A percentile compares a stretch with the other conserved stretches of the same genome.
Evolutionary conservation across 2,888 invertebrate species (phyloP).

Genomic region (Meteorus cinctellus): DNA sequence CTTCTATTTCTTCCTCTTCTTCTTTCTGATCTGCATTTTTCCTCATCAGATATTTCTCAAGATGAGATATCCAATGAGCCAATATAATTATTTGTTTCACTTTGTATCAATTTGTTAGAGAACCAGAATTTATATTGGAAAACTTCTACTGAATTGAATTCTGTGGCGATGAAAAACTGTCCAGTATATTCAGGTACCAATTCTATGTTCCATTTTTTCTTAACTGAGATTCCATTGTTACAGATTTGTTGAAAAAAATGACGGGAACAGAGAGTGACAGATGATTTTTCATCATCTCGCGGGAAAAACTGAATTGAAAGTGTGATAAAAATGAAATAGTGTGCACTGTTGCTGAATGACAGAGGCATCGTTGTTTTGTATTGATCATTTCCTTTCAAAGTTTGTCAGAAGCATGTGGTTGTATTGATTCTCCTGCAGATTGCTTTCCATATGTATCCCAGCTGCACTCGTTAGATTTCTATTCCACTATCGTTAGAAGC

Average conservation of each 20-base stretch:
- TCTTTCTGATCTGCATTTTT: not conserved
- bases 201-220: not conserved
- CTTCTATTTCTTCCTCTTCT: not conserved
- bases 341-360: not conserved
- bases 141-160: not conserved
- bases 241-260: not conserved
- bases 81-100: not conserved
- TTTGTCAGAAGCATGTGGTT: not conserved
- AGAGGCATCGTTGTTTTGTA: constrained; percentile 29
- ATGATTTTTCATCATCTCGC: not conserved
- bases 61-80: not conserved
- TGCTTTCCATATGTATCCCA: constrained; percentile 34
- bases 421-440: constrained; percentile 26
- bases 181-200: not conserved
- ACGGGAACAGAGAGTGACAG: not conserved
- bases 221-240: not conserved
- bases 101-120: not conserved
- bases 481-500: constrained; percentile 4
- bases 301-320: not conserved
- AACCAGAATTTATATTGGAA: not conserved
- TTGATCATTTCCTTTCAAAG: not conserved
- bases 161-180: not conserved
- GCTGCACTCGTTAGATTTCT: constrained; percentile 42
- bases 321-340: not conserved
- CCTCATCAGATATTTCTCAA: not conserved